phyloP scores from a whole-genome alignment of 2,113 vertebrate species.

The Pogonocichla stellata region DNA sequence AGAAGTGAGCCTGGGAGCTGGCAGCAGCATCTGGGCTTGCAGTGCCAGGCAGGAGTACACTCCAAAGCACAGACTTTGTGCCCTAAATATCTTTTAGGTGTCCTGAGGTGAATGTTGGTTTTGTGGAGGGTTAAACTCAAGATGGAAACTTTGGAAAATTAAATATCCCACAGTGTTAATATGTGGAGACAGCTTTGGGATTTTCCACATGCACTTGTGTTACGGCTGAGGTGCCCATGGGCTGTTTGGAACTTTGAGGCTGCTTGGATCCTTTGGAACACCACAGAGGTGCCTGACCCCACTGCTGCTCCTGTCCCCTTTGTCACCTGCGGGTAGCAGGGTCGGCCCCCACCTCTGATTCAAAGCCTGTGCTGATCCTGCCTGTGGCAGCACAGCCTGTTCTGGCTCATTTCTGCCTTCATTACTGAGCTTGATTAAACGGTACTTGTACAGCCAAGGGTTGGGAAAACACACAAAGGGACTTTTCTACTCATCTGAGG shows the following conservation, averaged over 20 bases:
- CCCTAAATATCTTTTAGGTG: neutral
- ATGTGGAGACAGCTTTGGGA: neutral
- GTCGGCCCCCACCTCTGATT: neutral
- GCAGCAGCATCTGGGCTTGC: neutral
- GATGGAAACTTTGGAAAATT: neutral
- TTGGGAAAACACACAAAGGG: slow-evolving; percentile 46
- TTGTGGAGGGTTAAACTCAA: neutral
- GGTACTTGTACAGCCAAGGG: slow-evolving; percentile 36
- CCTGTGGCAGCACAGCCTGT: neutral
- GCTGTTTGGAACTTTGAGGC: neutral
- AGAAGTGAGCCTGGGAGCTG: neutral
- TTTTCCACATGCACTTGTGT: fast-evolving
- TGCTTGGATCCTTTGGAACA: neutral
- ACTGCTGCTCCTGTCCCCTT: neutral
- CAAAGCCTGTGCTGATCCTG: neutral
- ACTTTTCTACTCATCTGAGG: slow-evolving; percentile 26
- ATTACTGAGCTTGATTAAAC: slow-evolving; percentile 54
- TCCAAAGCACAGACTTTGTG: neutral
- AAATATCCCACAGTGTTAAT: neutral
- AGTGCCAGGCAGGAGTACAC: neutral
- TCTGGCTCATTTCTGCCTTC: slow-evolving; percentile 14
- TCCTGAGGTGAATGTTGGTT: neutral
- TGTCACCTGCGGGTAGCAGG: neutral
- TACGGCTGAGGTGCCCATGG: fast-evolving
- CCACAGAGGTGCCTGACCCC: fast-evolving